These are phyloP conservation scores for Hylaeus volcanicus DNA, from an alignment of 1,140 invertebrate genomes.

Conservation along the genomic window DNA sequence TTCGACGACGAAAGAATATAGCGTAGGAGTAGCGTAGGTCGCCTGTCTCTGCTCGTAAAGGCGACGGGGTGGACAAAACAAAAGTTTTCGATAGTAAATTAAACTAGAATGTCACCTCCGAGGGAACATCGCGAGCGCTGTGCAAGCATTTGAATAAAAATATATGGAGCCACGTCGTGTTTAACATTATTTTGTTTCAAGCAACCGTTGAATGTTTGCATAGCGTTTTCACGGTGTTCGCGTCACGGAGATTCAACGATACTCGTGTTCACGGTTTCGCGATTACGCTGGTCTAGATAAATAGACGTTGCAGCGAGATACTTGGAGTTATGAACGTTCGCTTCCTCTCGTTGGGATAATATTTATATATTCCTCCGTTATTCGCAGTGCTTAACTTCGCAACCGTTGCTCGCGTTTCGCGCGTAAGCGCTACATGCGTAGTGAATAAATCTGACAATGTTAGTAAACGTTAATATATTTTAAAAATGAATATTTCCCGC, in stretches of 20 bases:
- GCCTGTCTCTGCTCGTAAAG: no score
- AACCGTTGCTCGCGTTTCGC: neutral
- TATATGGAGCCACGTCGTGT: no score
- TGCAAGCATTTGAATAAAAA: no score
- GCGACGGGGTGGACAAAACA: no score
- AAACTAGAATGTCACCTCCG: neutral
- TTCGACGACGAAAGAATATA: neutral
- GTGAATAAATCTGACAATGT: no score
- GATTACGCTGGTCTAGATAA: neutral
- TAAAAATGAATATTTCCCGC: no score
- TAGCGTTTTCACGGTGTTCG: no score
- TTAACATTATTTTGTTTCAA: no score
- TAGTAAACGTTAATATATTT: no score
- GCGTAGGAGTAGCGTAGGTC: neutral
- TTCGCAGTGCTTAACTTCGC: neutral
- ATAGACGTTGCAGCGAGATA: neutral
- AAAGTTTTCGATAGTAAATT: neutral
- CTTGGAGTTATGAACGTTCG: neutral
- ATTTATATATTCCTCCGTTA: neutral
- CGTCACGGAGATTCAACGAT: neutral
- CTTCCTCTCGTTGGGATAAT: neutral
- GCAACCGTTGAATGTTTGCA: no score
- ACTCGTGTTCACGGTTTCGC: neutral
- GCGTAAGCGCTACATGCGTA: neutral
- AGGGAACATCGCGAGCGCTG: no score